Percentiles rank a stretch among this genome's conserved stretches.
Conservation (phyloP, 2,113 vertebrate genomes). For the Hystrix cristata region DNA sequence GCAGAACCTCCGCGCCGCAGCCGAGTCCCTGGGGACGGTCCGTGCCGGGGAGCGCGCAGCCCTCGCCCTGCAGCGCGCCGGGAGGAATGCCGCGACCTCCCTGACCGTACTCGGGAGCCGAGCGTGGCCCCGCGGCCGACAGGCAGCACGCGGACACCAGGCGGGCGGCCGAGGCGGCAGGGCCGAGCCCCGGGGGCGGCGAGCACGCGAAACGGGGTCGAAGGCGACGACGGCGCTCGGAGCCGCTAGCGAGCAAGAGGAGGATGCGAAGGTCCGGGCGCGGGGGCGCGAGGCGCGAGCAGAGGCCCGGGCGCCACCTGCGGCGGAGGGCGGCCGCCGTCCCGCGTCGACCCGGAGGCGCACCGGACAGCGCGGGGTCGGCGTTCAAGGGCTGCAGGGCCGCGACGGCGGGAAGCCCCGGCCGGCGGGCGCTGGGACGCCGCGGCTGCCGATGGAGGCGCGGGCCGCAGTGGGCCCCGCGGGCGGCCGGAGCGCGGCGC, state of each 20-base stretch:
- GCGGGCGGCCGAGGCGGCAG: neutral
- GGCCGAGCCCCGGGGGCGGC: neutral
- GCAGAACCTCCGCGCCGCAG: neutral
- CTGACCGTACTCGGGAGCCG: neutral
- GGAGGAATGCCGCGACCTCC: neutral
- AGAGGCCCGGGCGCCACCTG: conserved; percentile 83
- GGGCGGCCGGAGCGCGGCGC: neutral
- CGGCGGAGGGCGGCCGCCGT: conserved; percentile 80
- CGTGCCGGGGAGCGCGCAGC: neutral
- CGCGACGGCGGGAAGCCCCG: neutral
- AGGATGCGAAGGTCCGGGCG: neutral
- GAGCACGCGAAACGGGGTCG: neutral
- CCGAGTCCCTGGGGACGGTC: neutral
- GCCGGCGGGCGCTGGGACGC: neutral
- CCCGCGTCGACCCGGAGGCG: neutral
- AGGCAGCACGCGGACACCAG: neutral
- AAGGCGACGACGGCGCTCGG: neutral
- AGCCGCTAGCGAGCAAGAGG: neutral
- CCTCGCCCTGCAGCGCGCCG: neutral
- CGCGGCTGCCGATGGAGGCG: neutral
- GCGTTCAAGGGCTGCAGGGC: neutral
- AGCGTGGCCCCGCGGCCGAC: neutral
- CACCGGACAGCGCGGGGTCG: neutral
- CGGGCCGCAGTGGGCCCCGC: conserved; percentile 69
- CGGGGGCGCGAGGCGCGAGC: neutral